Evolutionary conservation across 1,140 invertebrate species (phyloP).

Genomic region (Zaprionus africanus): DNA sequence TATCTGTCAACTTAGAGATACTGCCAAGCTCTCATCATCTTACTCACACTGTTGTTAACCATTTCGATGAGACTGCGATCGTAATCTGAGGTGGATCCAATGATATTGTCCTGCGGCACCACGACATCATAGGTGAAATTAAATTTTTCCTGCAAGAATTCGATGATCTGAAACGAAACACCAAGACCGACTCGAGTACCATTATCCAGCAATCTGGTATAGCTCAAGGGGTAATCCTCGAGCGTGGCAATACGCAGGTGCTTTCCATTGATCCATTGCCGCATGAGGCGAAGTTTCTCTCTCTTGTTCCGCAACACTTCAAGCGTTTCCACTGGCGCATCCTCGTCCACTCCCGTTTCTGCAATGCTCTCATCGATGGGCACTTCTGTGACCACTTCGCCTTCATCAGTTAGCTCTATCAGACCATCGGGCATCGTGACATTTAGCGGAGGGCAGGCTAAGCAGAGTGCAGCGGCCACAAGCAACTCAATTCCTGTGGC

Average conservation of each 20-base stretch:
- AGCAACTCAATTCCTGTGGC: conserved; percentile 74
- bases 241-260: conserved; percentile 75
- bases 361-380: conserved; percentile 33
- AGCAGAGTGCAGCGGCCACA: conserved; percentile 67
- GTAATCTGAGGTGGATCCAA: conserved; percentile 84
- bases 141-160: conserved; percentile 88
- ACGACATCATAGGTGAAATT: conserved; percentile 90
- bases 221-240: conserved; percentile 88
- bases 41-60: conserved; percentile 74
- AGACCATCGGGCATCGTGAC: conserved; percentile 50
- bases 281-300: conserved; percentile 53
- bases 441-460: conserved; percentile 58
- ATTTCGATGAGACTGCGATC: conserved; percentile 86
- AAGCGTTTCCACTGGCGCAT: conserved; percentile 55
- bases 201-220: conserved; percentile 85
- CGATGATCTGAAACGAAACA: conserved; percentile 89
- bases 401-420: conserved; percentile 42
- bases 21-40: too few relatives aligned
- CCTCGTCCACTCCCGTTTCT: conserved; percentile 36
- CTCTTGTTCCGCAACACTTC: conserved; percentile 58
- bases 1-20: too few relatives aligned
- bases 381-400: conserved; percentile 24
- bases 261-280: conserved; percentile 72
- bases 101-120: conserved; percentile 86
- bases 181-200: conserved; percentile 87